Evolutionary conservation across 1,140 invertebrate species (phyloP).

Genomic region (Drosophila cardini): DNA sequence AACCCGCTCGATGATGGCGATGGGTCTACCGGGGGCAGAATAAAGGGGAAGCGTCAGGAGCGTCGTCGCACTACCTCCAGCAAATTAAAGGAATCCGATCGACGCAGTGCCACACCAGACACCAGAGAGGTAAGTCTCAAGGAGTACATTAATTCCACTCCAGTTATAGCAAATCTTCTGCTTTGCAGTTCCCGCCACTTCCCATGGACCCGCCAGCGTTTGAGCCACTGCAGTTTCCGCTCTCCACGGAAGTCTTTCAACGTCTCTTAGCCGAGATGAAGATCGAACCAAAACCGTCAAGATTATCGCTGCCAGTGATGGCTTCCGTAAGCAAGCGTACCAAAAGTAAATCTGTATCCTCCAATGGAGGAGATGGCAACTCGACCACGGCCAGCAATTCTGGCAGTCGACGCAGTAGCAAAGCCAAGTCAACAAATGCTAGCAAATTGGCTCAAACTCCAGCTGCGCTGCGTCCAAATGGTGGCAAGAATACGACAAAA

Average conservation of each 20-base stretch:
- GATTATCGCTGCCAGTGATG: not conserved
- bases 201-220: slow-evolving; percentile 47
- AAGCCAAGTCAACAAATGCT: slow-evolving; percentile 49
- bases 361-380: slow-evolving; percentile 57
- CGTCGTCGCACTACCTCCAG: slow-evolving; percentile 84
- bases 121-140: slow-evolving; percentile 81
- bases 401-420: slow-evolving; percentile 64
- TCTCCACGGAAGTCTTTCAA: slow-evolving; percentile 65
- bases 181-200: slow-evolving; percentile 3
- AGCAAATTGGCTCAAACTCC: slow-evolving; percentile 33
- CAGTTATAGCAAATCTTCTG: not conserved
- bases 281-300: slow-evolving; percentile 32
- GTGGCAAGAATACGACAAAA: slow-evolving; percentile 20
- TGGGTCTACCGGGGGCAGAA: not conserved
- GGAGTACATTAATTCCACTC: not conserved
- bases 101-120: slow-evolving; percentile 82
- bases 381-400: not conserved
- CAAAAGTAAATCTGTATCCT: slow-evolving; percentile 70
- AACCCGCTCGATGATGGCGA: slow-evolving; percentile 78
- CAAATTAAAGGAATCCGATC: slow-evolving; percentile 80
- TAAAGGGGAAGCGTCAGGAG: slow-evolving; percentile 66
- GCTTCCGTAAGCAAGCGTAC: slow-evolving; percentile 41
- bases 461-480: slow-evolving; percentile 12
- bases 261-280: slow-evolving; percentile 50
- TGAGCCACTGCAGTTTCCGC: slow-evolving; percentile 60